Conservation (phyloP, 2,113 vertebrate genomes). For the Petrocephalus microphthalmus region DNA sequence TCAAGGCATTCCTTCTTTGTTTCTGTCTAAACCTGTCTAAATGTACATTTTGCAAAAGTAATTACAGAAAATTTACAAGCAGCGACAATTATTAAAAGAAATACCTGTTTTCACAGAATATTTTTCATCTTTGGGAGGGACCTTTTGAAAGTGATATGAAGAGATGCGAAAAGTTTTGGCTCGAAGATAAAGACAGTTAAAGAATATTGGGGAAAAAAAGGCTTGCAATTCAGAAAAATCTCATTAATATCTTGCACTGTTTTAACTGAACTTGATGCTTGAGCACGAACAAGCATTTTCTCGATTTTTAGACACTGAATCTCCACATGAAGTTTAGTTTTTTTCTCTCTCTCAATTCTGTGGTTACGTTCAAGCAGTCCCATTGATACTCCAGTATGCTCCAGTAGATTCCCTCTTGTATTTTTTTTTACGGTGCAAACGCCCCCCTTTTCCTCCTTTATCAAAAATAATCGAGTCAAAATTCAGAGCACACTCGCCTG, state of each 20-base stretch:
- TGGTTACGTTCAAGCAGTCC: background rate
- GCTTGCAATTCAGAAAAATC: background rate
- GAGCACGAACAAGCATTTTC: background rate
- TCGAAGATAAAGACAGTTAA: background rate
- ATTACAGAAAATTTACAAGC: background rate
- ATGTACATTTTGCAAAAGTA: background rate
- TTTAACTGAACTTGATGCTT: background rate
- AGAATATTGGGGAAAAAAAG: background rate
- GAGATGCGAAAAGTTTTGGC: background rate
- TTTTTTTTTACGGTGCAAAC: background rate
- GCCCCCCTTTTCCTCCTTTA: background rate
- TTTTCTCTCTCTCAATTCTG: background rate
- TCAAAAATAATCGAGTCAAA: constrained; percentile 17
- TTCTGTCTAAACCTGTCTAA: background rate
- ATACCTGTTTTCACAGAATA: constrained; percentile 1
- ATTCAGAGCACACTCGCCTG: constrained; percentile 10
- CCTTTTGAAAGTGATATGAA: background rate
- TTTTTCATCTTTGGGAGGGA: background rate
- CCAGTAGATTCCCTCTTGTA: background rate
- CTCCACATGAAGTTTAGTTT: background rate
- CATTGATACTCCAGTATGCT: background rate
- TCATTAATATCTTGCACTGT: background rate
- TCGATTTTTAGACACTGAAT: background rate
- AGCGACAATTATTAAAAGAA: background rate
- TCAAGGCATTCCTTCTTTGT: background rate